phyloP scores from a whole-genome alignment of 1,140 invertebrate species.

The Mactra quadrangularis region DNA sequence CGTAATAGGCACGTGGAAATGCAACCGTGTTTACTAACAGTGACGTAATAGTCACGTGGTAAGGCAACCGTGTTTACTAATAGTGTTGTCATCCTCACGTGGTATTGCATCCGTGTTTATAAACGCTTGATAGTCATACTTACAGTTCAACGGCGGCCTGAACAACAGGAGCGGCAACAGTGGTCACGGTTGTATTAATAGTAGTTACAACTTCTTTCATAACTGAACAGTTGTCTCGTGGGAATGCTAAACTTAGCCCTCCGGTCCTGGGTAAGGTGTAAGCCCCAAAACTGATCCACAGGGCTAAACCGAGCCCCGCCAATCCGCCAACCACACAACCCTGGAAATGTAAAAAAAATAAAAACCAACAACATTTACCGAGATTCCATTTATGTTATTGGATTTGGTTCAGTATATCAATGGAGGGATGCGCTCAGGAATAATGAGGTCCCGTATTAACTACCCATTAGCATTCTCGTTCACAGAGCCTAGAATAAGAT shows the following conservation, averaged over 20 bases:
- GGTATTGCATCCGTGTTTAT: background rate
- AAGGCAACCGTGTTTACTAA: no score
- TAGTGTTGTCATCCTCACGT: background rate
- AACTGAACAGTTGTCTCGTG: constrained; percentile 63
- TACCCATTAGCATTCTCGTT: no score
- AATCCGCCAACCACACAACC: constrained; percentile 90
- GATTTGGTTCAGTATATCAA: no score
- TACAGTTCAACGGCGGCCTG: constrained; percentile 5
- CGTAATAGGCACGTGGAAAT: no score
- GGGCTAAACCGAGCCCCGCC: constrained; percentile 88
- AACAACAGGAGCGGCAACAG: background rate
- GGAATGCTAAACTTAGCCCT: constrained; percentile 51
- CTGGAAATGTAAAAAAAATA: no score
- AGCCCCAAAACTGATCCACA: constrained; percentile 92
- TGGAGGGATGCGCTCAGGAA: no score
- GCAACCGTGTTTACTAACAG: background rate
- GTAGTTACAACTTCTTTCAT: constrained; percentile 13
- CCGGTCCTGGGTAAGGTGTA: constrained; percentile 63
- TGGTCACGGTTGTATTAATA: constrained; percentile 4
- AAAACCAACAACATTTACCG: no score
- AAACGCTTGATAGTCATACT: background rate
- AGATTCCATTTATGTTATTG: no score
- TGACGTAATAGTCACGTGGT: background rate
- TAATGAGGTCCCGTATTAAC: no score
- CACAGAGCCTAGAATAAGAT: no score